Evolutionary conservation across 2,888 invertebrate genomes (phyloP).

Genomic region (Sinhomidia bicolor): DNA sequence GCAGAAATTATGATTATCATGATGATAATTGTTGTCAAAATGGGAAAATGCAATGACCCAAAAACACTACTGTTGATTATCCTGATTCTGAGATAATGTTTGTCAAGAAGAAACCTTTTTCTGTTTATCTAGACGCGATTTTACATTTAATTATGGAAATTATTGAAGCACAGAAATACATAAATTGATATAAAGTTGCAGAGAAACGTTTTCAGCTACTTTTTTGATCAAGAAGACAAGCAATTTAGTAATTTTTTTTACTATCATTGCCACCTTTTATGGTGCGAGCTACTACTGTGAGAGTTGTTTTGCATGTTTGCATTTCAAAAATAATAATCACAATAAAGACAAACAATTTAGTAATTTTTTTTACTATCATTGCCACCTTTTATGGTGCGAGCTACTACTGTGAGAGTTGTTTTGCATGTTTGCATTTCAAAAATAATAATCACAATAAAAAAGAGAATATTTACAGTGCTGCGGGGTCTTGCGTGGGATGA

Average conservation of each 20-base stretch:
- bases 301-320: neutral
- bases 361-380: constrained; percentile 7
- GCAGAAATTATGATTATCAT: neutral
- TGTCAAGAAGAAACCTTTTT: neutral
- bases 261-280: constrained; percentile 19
- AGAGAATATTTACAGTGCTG: too few relatives aligned
- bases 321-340: neutral
- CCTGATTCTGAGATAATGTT: constrained; percentile 55
- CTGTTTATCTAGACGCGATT: neutral
- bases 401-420: neutral
- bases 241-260: too few relatives aligned
- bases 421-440: neutral
- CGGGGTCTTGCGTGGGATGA: constrained; percentile 56
- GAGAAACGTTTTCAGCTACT: too few relatives aligned
- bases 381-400: constrained; percentile 9
- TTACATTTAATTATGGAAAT: constrained; percentile 25
- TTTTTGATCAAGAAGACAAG: too few relatives aligned
- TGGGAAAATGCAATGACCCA: constrained; percentile 59
- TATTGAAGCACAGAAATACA: too few relatives aligned
- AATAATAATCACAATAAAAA: too few relatives aligned
- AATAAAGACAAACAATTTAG: too few relatives aligned
- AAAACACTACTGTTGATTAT: constrained; percentile 53
- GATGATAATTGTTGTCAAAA: constrained; percentile 23
- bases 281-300: neutral
- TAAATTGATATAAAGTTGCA: too few relatives aligned